phyloP scores from a whole-genome alignment of 2,888 invertebrate genomes.

The Orthonychiurus folsomi region DNA sequence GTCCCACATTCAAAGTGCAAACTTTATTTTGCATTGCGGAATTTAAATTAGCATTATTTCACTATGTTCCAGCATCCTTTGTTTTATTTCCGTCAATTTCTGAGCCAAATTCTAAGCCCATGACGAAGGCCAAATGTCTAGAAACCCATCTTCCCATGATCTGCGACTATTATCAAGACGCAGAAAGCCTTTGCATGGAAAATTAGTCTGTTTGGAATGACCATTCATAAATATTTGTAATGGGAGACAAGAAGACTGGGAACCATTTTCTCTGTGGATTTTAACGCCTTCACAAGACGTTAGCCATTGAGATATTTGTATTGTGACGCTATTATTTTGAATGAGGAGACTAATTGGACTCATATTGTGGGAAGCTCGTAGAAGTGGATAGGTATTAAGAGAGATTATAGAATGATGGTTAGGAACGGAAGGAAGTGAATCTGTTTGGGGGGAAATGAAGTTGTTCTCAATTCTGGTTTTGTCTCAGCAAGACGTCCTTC shows the following conservation, averaged over 20 bases:
- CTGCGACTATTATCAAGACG: no score
- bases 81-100: no score
- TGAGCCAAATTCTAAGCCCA: no score
- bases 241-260: not conserved
- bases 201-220: no score
- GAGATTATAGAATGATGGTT: slow-evolving; percentile 9
- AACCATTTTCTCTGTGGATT: not conserved
- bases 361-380: not conserved
- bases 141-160: no score
- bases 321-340: not conserved
- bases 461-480: slow-evolving; percentile 22
- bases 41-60: no score
- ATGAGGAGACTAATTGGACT: slow-evolving; percentile 2
- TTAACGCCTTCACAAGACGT: not conserved
- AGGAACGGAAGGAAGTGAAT: slow-evolving; percentile 15
- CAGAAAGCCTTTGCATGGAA: no score
- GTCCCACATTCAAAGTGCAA: no score
- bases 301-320: not conserved
- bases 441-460: slow-evolving; percentile 10
- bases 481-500: slow-evolving; percentile 24
- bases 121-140: no score
- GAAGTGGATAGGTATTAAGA: not conserved
- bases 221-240: no score
- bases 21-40: no score
- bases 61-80: no score